Percentiles rank a stretch among this genome's conserved stretches.
Evolutionary conservation across 2,888 invertebrate species (phyloP).

Genomic region (Drosophila formosana): DNA sequence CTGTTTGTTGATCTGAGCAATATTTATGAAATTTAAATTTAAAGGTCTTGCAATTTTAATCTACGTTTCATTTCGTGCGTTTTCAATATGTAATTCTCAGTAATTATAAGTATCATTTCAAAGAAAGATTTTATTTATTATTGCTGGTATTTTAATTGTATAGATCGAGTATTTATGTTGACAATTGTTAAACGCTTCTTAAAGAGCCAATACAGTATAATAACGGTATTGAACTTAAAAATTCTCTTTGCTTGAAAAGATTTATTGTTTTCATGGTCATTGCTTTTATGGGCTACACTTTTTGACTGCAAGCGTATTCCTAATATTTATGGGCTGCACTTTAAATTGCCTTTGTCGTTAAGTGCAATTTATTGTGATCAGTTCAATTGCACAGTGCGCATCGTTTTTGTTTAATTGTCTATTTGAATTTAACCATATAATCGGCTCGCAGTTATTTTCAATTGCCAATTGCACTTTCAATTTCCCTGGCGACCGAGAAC

Average conservation of each 20-base stretch:
- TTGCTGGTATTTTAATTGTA: too few relatives aligned
- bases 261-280: background rate
- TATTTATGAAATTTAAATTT: too few relatives aligned
- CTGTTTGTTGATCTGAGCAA: background rate
- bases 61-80: too few relatives aligned
- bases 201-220: too few relatives aligned
- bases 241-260: too few relatives aligned
- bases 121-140: too few relatives aligned
- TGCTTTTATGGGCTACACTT: background rate
- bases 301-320: background rate
- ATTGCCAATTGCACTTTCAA: slow-evolving; percentile 11
- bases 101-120: too few relatives aligned
- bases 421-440: background rate
- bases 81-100: too few relatives aligned
- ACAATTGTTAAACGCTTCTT: too few relatives aligned
- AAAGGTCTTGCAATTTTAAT: too few relatives aligned
- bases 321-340: background rate
- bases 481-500: slow-evolving; percentile 3
- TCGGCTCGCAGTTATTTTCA: background rate
- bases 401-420: background rate
- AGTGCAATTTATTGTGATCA: background rate
- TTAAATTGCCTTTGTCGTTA: background rate
- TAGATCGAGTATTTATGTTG: too few relatives aligned
- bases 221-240: too few relatives aligned
- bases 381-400: background rate